phyloP scores from a whole-genome alignment of 1,140 invertebrate genomes.

The Rhagoletis zephyria region DNA sequence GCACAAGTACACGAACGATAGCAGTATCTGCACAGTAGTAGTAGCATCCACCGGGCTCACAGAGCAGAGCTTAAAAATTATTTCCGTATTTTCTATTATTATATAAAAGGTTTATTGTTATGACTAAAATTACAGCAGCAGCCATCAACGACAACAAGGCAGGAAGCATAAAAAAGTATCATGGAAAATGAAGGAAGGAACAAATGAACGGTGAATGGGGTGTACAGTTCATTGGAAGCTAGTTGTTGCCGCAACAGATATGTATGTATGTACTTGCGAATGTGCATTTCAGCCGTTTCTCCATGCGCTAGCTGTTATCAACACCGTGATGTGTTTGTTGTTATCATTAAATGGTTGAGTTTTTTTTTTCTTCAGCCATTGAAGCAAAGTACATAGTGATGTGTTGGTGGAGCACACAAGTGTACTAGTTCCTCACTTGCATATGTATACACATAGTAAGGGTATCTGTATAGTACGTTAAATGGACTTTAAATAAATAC shows the following conservation, averaged over 20 bases:
- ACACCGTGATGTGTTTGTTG: slow-evolving; percentile 20
- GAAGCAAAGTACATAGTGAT: not conserved
- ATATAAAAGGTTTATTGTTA: slow-evolving; percentile 68
- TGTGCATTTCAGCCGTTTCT: not conserved
- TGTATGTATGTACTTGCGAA: not conserved
- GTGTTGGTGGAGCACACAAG: not conserved
- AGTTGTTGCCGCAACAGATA: not conserved
- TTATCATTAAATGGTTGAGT: not conserved
- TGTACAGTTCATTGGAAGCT: slow-evolving; percentile 37
- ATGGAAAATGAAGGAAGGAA: slow-evolving; percentile 42
- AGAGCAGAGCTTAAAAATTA: slow-evolving; percentile 60
- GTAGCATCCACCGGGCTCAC: not conserved
- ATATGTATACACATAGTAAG: no score
- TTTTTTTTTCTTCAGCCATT: not conserved
- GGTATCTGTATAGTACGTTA: not conserved
- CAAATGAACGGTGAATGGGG: slow-evolving; percentile 33
- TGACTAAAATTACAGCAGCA: slow-evolving; percentile 52
- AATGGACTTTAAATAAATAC: not conserved
- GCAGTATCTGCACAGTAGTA: no score
- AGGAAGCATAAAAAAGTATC: slow-evolving; percentile 35
- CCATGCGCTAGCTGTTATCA: slow-evolving; percentile 5
- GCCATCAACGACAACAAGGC: not conserved
- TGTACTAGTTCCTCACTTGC: not conserved
- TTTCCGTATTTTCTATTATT: slow-evolving; percentile 70
- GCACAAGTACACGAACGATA: no score